A percentile compares a stretch with the other conserved stretches of the same genome.
phyloP scores from a whole-genome alignment of 2,113 vertebrate species.

The Thinocorus orbignyianus region DNA sequence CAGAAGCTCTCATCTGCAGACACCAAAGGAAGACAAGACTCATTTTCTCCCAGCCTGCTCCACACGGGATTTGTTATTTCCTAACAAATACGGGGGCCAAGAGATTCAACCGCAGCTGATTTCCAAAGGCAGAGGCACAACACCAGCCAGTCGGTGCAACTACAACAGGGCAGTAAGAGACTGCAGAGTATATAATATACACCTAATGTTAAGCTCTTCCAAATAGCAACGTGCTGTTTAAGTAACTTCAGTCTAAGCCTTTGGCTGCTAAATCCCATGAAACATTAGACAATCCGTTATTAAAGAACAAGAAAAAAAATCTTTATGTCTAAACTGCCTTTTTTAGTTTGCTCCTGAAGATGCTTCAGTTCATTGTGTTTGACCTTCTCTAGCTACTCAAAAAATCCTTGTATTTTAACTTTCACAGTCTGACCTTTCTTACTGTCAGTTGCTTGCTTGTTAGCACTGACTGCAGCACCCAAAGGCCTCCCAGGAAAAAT shows the following conservation, averaged over 20 bases:
- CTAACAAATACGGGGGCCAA: background rate
- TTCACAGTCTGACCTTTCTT: slow-evolving; percentile 33
- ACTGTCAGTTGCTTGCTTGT: background rate
- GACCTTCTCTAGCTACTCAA: background rate
- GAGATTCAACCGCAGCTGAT: background rate
- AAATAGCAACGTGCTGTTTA: background rate
- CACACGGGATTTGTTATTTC: background rate
- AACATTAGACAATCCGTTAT: background rate
- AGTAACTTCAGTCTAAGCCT: background rate
- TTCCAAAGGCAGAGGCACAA: background rate
- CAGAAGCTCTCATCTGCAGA: background rate
- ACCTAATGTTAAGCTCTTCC: background rate
- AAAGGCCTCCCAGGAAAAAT: background rate
- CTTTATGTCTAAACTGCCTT: background rate
- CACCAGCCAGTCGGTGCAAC: background rate
- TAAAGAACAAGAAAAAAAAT: background rate
- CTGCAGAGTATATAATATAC: background rate
- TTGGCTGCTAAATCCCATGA: background rate
- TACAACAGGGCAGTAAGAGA: background rate
- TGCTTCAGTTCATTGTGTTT: background rate
- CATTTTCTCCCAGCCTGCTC: background rate
- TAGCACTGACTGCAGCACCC: background rate
- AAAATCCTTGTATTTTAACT: slow-evolving; percentile 14
- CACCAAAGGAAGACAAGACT: background rate
- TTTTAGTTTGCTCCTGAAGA: background rate